Conservation (phyloP, 1,140 invertebrate species). For the Reticulitermes speratus region DNA sequence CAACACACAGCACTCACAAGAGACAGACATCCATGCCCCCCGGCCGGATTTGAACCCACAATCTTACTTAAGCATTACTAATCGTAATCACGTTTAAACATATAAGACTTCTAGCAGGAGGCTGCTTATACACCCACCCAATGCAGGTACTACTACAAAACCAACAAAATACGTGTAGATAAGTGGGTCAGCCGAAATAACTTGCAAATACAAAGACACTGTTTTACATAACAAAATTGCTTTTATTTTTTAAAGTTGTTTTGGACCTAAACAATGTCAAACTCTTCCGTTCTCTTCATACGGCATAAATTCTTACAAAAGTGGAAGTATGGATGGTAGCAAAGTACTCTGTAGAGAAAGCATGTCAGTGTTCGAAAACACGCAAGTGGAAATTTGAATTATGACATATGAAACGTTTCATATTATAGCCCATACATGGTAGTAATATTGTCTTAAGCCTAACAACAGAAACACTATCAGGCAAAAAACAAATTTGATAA, state of each 20-base stretch:
- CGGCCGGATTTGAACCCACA: too few species aligned
- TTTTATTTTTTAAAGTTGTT: conserved; percentile 15
- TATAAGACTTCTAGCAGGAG: too few species aligned
- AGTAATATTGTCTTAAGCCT: conserved; percentile 13
- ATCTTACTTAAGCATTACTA: too few species aligned
- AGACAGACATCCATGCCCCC: too few species aligned
- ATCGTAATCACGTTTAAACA: too few species aligned
- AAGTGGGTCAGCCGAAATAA: not conserved
- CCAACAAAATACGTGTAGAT: too few species aligned
- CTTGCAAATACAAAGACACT: not conserved
- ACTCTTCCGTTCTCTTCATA: conserved; percentile 1
- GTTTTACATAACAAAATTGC: conserved; percentile 2
- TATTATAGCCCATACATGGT: not conserved
- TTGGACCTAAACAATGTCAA: conserved; percentile 15
- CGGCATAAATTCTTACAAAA: conserved; percentile 16
- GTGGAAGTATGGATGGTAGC: not conserved
- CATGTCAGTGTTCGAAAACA: too few species aligned
- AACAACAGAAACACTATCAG: not conserved
- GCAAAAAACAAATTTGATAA: not conserved
- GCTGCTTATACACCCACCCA: too few species aligned
- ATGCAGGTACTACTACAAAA: too few species aligned
- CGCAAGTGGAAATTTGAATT: not conserved
- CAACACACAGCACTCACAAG: too few species aligned
- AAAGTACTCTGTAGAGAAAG: not conserved
- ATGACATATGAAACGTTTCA: not conserved